Base-by-base conservation (phyloP, 2,797 vertebrate species). In the Astyanax mexicanus region DNA sequence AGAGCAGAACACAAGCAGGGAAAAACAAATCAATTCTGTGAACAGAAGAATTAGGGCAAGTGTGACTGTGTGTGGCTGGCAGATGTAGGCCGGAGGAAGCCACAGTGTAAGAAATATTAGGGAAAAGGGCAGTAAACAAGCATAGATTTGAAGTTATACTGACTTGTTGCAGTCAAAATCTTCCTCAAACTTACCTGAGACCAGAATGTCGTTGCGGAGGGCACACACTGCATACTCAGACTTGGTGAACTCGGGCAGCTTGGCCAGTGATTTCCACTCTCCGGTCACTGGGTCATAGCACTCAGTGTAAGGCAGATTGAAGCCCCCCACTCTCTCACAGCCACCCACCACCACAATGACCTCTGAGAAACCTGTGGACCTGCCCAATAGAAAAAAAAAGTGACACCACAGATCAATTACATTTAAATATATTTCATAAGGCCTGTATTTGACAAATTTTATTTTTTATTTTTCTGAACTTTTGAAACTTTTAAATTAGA, bases 341-440 rank as follows among this genome's bases (percentile, higher is more conserved):
- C 98, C 98, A 71, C 98, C 98, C 15, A 99, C 97, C 54, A 99
- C 97, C 85, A 99, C 97, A 61, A 99, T 99, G 84, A 99, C 97
- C 89, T 99, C 98, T 12, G 97, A 97, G 89, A 92, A 98, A 77
- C 98, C 98, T 1, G 98, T 99, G 8, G 97, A 99, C 90, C 98
- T 99, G 90, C 54, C 83, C 74, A 73, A 61, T 51, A n/a, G 9
- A 15, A 29, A 67, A 44, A 8, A 38, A 6, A 7, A 32, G 29
- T 32, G 29, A 29, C 8, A 1, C 10, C 52, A 4, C 2, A 52
- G 38, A 10, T 54, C 13, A 75, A 17, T 3, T 45, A 27, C 55
- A 21, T 15, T n/a, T n/a, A 1, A 40, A 11, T 0, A 40, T 6
- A n/a, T n/a, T n/a, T n/a, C n/a, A n/a, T n/a, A n/a, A n/a, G n/a